Evolutionary conservation across 2,797 vertebrate genomes (phyloP).

Genomic region (Apodemus agrarius): DNA sequence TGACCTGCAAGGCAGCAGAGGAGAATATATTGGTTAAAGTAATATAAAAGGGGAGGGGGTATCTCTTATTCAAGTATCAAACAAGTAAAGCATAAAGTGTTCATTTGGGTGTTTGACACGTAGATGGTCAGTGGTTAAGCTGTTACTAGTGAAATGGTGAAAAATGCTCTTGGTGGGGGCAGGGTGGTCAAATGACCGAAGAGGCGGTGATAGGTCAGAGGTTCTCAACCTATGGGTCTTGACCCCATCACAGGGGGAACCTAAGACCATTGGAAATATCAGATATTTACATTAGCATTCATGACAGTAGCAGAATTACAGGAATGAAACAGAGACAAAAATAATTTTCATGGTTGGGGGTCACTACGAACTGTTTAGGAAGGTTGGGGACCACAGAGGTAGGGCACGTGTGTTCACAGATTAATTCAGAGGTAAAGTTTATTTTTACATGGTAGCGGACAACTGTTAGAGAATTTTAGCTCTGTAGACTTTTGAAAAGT

Average conservation of each 20-base stretch:
- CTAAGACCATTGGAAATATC: neutral
- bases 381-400: neutral
- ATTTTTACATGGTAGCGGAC: neutral
- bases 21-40: neutral
- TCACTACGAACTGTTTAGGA: neutral
- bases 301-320: neutral
- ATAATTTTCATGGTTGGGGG: neutral
- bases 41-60: neutral
- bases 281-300: neutral
- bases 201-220: neutral
- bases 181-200: neutral
- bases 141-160: neutral
- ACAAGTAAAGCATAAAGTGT: too few species aligned
- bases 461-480: neutral
- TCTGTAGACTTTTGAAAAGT: neutral
- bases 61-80: neutral
- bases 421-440: constrained; percentile 11
- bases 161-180: neutral
- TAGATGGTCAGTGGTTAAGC: neutral
- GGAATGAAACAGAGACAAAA: neutral
- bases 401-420: neutral
- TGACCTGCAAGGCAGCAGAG: too few species aligned
- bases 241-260: neutral
- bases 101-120: neutral
- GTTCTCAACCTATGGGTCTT: neutral